A percentile compares a stretch with the other conserved stretches of the same genome.
These are phyloP conservation scores for Daboia siamensis DNA, from an alignment of 2,113 vertebrate species.

Conservation along the genomic window DNA sequence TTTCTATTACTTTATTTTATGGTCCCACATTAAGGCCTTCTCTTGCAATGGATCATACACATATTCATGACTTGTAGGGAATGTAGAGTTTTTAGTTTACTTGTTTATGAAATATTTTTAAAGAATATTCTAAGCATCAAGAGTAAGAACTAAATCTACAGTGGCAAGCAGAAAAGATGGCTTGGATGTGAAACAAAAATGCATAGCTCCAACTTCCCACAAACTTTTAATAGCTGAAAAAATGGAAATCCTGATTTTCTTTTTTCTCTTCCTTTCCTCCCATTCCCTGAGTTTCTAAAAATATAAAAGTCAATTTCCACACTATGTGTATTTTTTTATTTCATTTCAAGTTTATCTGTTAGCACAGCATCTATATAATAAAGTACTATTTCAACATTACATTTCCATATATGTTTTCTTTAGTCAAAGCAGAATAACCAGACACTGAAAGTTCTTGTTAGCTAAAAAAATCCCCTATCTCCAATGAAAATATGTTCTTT, in stretches of 20 bases:
- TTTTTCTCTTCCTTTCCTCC: background rate
- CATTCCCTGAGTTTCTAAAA: background rate
- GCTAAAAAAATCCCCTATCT: background rate
- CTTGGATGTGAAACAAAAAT: background rate
- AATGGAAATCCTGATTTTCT: background rate
- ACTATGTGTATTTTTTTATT: background rate
- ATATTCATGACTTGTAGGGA: background rate
- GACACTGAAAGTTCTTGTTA: background rate
- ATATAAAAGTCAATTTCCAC: conserved; percentile 31
- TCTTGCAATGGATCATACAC: background rate
- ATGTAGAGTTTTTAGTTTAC: background rate
- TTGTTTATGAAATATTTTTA: background rate
- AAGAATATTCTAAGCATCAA: background rate
- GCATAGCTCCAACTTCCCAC: conserved; percentile 19
- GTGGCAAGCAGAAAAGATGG: conserved; percentile 1
- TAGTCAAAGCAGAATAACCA: background rate
- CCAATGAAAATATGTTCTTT: background rate
- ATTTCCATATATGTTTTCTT: background rate
- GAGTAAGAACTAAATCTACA: background rate
- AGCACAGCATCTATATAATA: background rate
- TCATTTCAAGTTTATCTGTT: conserved; percentile 20
- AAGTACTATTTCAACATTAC: conserved; percentile 10
- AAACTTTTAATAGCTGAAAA: background rate
- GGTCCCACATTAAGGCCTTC: background rate
- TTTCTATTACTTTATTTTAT: background rate